These are phyloP conservation scores for Umimayanthus chanpuru DNA, from an alignment of 92 coral and sea anemone genomes.

Conservation along the genomic window DNA sequence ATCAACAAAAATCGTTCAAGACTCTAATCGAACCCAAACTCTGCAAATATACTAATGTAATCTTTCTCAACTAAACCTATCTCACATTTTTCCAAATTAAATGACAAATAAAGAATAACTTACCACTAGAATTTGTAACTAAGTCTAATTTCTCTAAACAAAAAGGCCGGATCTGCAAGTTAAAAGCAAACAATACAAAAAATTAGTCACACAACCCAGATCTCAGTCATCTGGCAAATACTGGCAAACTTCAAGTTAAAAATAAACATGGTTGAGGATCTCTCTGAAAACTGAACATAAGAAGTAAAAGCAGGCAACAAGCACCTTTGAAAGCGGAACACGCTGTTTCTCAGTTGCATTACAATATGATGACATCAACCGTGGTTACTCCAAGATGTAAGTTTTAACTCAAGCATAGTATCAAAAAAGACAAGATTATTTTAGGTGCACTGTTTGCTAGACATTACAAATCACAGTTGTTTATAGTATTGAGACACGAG, in stretches of 20 bases:
- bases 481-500: neutral
- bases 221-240: too few relatives aligned
- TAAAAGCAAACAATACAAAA: neutral
- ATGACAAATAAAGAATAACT: neutral
- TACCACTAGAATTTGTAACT: conserved; percentile 42
- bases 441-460: neutral
- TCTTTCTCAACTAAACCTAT: neutral
- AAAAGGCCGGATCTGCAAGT: conserved; percentile 32
- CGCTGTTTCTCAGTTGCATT: too few relatives aligned
- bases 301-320: too few relatives aligned
- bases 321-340: too few relatives aligned
- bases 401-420: neutral
- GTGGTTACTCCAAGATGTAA: neutral
- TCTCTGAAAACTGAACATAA: too few relatives aligned
- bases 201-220: neutral
- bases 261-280: too few relatives aligned
- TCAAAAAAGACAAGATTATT: too few relatives aligned
- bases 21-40: neutral
- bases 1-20: neutral
- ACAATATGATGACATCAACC: too few relatives aligned
- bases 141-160: conserved; percentile 43
- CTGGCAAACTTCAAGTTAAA: neutral
- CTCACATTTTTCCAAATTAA: neutral
- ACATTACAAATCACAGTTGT: neutral
- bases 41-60: neutral